These are phyloP conservation scores for Epinephelus lanceolatus DNA, from an alignment of 2,113 vertebrate genomes.

Conservation along the genomic window DNA sequence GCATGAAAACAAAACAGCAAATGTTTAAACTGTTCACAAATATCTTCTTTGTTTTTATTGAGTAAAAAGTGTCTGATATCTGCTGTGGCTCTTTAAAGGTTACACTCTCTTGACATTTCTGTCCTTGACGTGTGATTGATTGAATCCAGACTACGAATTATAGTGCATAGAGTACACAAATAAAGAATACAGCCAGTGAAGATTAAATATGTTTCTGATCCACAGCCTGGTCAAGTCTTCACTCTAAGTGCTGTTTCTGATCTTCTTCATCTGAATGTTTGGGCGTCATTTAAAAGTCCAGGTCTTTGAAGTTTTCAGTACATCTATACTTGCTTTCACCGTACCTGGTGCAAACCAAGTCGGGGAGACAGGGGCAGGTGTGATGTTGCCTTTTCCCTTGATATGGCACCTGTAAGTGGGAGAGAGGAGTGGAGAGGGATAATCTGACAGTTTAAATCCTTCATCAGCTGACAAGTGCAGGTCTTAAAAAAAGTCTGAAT, in stretches of 20 bases:
- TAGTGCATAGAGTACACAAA: constrained; percentile 69
- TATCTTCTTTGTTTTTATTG: constrained; percentile 10
- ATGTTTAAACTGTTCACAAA: constrained; percentile 43
- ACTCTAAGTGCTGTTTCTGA: constrained; percentile 16
- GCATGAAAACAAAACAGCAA: constrained; percentile 30
- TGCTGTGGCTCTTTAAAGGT: constrained; percentile 24
- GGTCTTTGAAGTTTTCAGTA: constrained; percentile 88
- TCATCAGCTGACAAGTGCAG: constrained; percentile 29
- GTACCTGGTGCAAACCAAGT: constrained; percentile 85
- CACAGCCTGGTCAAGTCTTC: constrained; percentile 34
- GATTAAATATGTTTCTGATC: constrained; percentile 38
- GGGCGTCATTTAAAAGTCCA: constrained; percentile 82
- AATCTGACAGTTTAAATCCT: constrained; percentile 56
- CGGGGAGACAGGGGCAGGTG: constrained; percentile 90
- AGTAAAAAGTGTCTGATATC: constrained; percentile 32
- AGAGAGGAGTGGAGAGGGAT: not conserved
- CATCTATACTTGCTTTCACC: constrained; percentile 87
- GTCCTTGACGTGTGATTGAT: constrained; percentile 21
- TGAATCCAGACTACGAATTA: constrained; percentile 42
- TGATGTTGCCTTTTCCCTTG: constrained; percentile 89
- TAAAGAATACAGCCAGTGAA: constrained; percentile 41
- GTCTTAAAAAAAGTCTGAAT: constrained; percentile 36
- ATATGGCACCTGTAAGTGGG: constrained; percentile 87
- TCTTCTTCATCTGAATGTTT: constrained; percentile 7
- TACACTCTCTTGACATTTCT: constrained; percentile 9